Conservation (phyloP, 2,113 vertebrate genomes). For the Cephalopterus ornatus region DNA sequence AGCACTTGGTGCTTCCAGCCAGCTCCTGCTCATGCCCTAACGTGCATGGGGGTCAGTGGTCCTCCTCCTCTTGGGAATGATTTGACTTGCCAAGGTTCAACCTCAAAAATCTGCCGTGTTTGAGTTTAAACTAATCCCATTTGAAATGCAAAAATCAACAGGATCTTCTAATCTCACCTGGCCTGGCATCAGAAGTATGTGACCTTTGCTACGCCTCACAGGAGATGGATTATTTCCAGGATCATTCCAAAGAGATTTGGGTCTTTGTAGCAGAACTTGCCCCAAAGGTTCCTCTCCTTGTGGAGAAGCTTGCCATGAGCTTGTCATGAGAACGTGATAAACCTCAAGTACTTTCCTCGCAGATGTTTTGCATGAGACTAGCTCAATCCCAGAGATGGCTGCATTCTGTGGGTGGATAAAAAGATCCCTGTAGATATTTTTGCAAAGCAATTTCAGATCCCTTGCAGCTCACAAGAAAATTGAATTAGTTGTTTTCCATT, state of each 20-base stretch:
- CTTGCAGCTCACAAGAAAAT: conserved; percentile 21
- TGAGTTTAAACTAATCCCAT: neutral
- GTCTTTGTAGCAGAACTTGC: neutral
- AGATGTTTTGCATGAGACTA: conserved; percentile 41
- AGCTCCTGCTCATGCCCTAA: neutral
- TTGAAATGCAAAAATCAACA: neutral
- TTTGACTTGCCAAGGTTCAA: neutral
- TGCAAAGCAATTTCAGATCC: neutral
- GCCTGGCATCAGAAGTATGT: neutral
- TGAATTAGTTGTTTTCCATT: conserved; percentile 45
- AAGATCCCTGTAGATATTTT: conserved; percentile 30
- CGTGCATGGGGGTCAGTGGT: neutral
- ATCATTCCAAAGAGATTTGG: neutral
- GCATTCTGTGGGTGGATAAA: neutral
- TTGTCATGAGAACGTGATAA: neutral
- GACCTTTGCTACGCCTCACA: neutral
- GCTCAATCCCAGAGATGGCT: neutral
- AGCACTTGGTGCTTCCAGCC: fast-evolving
- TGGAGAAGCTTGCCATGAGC: neutral
- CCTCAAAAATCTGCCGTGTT: neutral
- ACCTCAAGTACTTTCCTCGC: neutral
- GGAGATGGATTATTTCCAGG: neutral
- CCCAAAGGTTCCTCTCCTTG: neutral
- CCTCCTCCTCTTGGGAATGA: neutral
- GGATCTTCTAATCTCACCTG: neutral